Evolutionary conservation across 2,888 invertebrate species (phyloP).

Genomic region (Thalpophila matura): DNA sequence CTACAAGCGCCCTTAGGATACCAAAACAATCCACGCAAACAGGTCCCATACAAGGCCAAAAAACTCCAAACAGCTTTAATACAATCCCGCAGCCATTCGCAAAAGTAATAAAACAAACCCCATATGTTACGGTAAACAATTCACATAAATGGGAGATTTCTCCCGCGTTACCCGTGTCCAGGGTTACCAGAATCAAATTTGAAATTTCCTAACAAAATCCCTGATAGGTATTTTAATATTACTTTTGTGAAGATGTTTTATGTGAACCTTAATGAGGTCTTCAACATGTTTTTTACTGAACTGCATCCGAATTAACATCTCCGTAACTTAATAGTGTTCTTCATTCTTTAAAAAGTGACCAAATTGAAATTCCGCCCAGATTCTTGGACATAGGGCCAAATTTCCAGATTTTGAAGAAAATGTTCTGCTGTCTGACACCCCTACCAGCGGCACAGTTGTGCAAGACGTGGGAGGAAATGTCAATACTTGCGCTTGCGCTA

Average conservation of each 20-base stretch:
- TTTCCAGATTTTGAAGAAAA: conserved; percentile 21
- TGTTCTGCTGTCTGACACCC: neutral
- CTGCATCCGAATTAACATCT: no score
- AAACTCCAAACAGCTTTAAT: conserved; percentile 31
- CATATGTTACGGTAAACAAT: conserved; percentile 47
- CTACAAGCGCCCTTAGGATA: neutral
- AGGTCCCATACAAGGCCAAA: conserved; percentile 7
- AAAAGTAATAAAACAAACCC: conserved; percentile 56
- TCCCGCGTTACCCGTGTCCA: conserved; percentile 12
- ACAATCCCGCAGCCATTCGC: conserved; percentile 29
- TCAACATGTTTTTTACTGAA: no score
- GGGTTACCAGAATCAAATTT: neutral
- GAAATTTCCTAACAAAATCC: neutral
- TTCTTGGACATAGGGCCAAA: neutral
- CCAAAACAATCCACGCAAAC: conserved; percentile 25
- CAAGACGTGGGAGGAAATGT: conserved; percentile 24
- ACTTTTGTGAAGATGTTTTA: no score
- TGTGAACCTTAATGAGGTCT: no score
- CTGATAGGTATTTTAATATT: neutral
- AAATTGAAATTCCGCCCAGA: conserved; percentile 5
- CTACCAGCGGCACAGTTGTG: conserved; percentile 17
- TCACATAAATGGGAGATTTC: conserved; percentile 33
- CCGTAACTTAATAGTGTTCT: no score
- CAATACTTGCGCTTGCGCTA: conserved; percentile 23
- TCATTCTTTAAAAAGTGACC: neutral